Base-by-base conservation (phyloP, 2,797 vertebrate species). In the Pygocentrus nattereri region DNA sequence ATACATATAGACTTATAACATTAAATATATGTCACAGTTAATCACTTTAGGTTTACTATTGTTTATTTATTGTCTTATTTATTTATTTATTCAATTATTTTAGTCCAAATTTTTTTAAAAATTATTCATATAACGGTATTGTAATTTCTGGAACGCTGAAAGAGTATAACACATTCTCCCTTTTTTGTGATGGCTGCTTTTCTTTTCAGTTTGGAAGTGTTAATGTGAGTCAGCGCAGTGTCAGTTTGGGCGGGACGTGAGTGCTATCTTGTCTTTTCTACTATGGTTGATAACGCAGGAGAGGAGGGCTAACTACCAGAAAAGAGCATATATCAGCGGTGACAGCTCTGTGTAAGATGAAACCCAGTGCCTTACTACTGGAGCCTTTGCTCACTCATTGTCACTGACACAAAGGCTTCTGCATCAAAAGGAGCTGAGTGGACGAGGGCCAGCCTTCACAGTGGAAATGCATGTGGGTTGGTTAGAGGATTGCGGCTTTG, bases 211-310 rank as follows among this genome's bases (percentile, higher is more conserved):
- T 64, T 27, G 23, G 44, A 62, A 31, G 47, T 15, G 41, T 49
- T 72, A 44, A 65, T 62, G 23, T 30, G 21, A 25, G n/a, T 15
- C 12, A 69, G 68, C 21, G 8, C 25, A 31, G 49, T 21, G 69
- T 31, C n/a, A 50, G 68, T 77, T 49, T 67, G 81, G 75, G 75
- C 64, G 80, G 67, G 59, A 72, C 58, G 30, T 10, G 25, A 64
- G 41, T 67, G 56, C 18, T 41, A 13, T 59, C 49, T 81, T 41
- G 38, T 76, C 54, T 72, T 41, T 27, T 44, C n/a, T 72, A 23
- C 80, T 65, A 67, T 44, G 47, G 12, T 54, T 82, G 80, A 82
- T 82, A 77, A 78, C 41, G 41, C n/a, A 6, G 31, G 21, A 16
- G 41, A 47, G 21, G 10, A 38, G 71, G 19, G 8, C 19, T 18